Percentiles rank a stretch among this genome's conserved stretches.
Conservation (phyloP, 2,888 invertebrate species). For the Cantharis rustica region DNA sequence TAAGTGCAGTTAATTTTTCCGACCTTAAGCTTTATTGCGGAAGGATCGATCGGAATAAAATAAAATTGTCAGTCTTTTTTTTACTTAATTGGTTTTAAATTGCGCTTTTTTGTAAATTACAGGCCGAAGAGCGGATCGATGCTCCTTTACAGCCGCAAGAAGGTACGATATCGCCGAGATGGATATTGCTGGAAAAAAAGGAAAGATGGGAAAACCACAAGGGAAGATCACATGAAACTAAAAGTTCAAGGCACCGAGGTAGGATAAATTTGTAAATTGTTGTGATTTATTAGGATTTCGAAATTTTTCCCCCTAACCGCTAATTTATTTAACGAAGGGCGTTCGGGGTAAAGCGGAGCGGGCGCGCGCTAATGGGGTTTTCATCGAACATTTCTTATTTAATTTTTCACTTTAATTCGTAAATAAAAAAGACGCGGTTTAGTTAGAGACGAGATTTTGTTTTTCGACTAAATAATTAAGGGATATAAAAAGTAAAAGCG, state of each 20-base stretch:
- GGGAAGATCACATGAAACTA: slow-evolving; percentile 99
- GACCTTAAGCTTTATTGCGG: background rate
- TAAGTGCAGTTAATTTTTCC: background rate
- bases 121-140: slow-evolving; percentile 97
- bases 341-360: background rate
- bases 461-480: slow-evolving; percentile 21
- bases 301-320: background rate
- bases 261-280: slow-evolving; percentile 43
- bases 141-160: slow-evolving; percentile 94
- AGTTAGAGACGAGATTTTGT: slow-evolving; percentile 16
- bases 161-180: slow-evolving; percentile 92
- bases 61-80: background rate
- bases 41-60: background rate
- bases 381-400: background rate
- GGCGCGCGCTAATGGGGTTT: background rate
- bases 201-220: slow-evolving; percentile 95
- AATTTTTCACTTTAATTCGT: background rate
- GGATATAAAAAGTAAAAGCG: slow-evolving; percentile 14
- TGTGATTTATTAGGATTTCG: background rate
- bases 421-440: background rate
- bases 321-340: background rate
- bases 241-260: slow-evolving; percentile 97
- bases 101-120: slow-evolving; percentile 47
- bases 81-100: background rate
- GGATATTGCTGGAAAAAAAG: slow-evolving; percentile 99